Evolutionary conservation across 2,797 vertebrate species (phyloP), one percentile per base, ranked within the genome.

Genomic region (Champsocephalus gunnari): DNA sequence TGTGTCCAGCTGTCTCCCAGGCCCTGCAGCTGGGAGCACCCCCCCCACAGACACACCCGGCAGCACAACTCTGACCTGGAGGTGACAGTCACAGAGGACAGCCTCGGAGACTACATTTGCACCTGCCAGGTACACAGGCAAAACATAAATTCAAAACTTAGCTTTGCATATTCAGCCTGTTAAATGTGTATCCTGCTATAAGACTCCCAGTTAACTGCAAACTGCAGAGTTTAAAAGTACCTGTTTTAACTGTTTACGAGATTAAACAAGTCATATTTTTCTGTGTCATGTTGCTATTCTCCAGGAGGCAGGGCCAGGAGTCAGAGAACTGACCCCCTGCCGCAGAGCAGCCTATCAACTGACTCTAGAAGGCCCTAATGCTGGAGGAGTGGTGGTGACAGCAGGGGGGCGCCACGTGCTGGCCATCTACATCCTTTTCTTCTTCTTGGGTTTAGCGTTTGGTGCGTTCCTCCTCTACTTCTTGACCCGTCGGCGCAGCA

Each of bases 1-100:
- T 97, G 96, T 5, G 82, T 92, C 60, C 96, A 96, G 61, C 89
- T 94, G 62, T 96, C 96, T 0, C 92, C 96, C 11, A 92, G 93
- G 78, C 92, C 95, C 24, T 96, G 95, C 49, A 93, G 78, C 74
- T 97, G 96, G 96, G 89, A 92, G 16, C 87, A 95, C 14, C 92
- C 93, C 1, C 89, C 89, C 4, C 89, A 95, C 58, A 86, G 94
- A 47, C 88, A 92, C 50, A 92, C 92, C 32, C 87, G 92, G n/a
- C 92, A 93, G 38, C 90, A 91, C 44, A 88, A 94, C 80, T 92
- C 91, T 1, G 93, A 96, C 84, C 86, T 97, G 69, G 95, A 95
- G 82, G 94, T 97, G 82, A 94, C 90, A 0, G 95, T 96, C 64
- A 90, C 93, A 0, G 47, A 75, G 0, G 90, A 93, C 9, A 93